phyloP scores from a whole-genome alignment of 2,797 vertebrate species.

The Borostomias antarcticus region DNA sequence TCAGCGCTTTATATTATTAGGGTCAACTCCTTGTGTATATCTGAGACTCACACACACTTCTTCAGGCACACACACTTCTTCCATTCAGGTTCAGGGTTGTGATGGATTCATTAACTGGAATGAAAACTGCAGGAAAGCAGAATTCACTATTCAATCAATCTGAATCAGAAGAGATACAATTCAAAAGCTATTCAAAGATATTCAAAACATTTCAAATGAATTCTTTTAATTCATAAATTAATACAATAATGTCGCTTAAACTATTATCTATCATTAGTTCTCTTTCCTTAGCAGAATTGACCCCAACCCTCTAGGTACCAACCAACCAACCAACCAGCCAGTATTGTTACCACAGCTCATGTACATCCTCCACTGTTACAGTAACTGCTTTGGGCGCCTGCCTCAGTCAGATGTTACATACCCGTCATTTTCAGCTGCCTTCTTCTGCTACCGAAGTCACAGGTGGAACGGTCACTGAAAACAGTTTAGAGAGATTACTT shows the following conservation, averaged over 20 bases:
- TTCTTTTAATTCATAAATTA: neutral
- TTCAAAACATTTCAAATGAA: neutral
- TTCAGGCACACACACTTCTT: neutral
- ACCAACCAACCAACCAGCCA: neutral
- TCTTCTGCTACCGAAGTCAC: constrained; percentile 3
- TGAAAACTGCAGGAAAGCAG: neutral
- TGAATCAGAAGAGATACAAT: neutral
- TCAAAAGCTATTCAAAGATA: neutral
- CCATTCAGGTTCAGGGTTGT: neutral
- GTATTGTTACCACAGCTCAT: constrained; percentile 6
- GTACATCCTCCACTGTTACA: constrained; percentile 26
- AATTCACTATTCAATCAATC: neutral
- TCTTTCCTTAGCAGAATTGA: neutral
- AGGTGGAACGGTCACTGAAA: neutral
- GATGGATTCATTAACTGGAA: neutral
- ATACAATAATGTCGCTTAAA: neutral
- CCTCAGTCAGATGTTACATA: constrained; percentile 1
- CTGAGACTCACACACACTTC: neutral
- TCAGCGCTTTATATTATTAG: constrained; percentile 15
- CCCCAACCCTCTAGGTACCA: neutral
- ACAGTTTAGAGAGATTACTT: neutral
- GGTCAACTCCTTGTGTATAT: neutral
- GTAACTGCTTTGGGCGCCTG: constrained; percentile 3
- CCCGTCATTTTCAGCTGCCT: constrained; percentile 17
- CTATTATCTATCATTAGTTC: neutral